Evolutionary conservation across 2,113 vertebrate genomes (phyloP).

Genomic region (Ifrita kowaldi): DNA sequence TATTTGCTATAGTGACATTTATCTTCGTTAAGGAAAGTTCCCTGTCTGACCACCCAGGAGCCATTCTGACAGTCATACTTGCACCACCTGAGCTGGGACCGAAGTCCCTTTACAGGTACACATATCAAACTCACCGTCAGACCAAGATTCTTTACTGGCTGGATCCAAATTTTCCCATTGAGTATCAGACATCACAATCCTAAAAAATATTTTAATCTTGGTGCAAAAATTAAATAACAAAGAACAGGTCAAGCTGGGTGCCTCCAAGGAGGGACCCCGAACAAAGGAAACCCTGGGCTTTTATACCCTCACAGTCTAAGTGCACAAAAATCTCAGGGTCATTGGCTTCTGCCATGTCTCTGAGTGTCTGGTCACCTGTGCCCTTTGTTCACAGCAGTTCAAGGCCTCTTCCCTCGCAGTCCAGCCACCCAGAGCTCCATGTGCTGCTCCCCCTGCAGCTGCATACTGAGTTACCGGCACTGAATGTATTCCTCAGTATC

Average conservation of each 20-base stretch:
- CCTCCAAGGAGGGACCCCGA: background rate
- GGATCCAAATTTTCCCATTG: background rate
- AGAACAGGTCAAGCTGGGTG: background rate
- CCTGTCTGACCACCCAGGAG: background rate
- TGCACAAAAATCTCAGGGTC: too few species aligned
- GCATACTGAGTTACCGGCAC: accelerated
- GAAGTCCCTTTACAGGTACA: background rate
- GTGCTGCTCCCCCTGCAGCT: background rate
- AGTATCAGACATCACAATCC: accelerated
- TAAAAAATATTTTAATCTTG: background rate
- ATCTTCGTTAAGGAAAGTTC: background rate
- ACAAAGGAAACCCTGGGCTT: background rate
- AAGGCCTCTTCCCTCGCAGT: accelerated
- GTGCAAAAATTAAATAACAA: background rate
- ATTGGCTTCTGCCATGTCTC: background rate
- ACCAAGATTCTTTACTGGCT: background rate
- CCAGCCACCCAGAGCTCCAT: background rate
- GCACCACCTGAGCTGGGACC: background rate
- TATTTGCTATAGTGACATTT: background rate
- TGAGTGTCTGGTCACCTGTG: background rate
- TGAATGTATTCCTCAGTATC: background rate
- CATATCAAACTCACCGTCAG: background rate
- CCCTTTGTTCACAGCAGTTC: background rate
- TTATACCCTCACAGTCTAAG: background rate
- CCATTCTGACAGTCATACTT: background rate